Percentiles rank a stretch among this genome's conserved stretches.
Conservation (phyloP, 2,113 vertebrate species). For the Dicentrarchus labrax region DNA sequence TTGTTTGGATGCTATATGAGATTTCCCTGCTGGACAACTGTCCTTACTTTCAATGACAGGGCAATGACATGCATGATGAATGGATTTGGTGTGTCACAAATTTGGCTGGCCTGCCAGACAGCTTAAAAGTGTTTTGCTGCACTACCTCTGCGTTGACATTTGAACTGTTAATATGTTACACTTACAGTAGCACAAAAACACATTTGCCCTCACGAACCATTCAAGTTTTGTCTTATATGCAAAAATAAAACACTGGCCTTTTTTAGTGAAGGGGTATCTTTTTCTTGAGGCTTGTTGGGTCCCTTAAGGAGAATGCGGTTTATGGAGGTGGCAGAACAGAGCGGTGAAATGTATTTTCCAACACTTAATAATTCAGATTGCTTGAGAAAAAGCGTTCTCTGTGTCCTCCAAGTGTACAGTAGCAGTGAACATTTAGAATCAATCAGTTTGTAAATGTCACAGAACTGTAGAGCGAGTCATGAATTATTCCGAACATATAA, state of each 20-base stretch:
- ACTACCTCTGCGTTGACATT: background rate
- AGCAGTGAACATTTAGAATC: slow-evolving; percentile 25
- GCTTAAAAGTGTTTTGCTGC: background rate
- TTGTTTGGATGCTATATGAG: background rate
- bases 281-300: background rate
- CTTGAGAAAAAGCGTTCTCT: background rate
- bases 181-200: background rate
- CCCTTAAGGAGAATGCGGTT: background rate
- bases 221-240: background rate
- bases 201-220: background rate
- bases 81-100: background rate
- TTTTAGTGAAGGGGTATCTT: background rate
- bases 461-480: slow-evolving; percentile 7
- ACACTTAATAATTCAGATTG: slow-evolving; percentile 44
- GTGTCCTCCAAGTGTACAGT: slow-evolving; percentile 10
- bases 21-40: background rate
- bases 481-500: slow-evolving; percentile 57
- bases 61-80: slow-evolving; percentile 5
- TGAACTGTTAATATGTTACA: background rate
- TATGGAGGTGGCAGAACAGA: background rate
- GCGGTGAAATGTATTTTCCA: background rate
- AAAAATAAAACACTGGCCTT: background rate
- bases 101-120: background rate
- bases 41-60: slow-evolving; percentile 13
- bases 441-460: slow-evolving; percentile 37